phyloP scores from a whole-genome alignment of 2,888 invertebrate genomes.

The Autographa gamma region DNA sequence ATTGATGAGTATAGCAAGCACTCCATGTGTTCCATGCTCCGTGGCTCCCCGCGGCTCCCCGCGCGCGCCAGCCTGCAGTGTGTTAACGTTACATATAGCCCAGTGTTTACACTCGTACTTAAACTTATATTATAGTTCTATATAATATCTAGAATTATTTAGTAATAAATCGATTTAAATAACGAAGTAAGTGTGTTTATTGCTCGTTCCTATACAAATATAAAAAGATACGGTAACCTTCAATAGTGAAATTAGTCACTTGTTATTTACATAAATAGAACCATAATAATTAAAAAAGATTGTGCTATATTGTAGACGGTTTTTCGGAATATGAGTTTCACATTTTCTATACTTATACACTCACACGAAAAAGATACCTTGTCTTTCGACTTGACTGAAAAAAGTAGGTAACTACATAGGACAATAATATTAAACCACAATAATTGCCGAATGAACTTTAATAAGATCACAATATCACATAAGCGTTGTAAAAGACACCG shows the following conservation, averaged over 20 bases:
- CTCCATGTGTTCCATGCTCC: not conserved
- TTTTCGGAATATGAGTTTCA: not conserved
- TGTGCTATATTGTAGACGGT: too few relatives aligned
- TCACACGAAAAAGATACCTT: too few relatives aligned
- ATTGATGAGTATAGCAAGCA: not conserved
- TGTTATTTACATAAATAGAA: too few relatives aligned
- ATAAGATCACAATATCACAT: constrained; percentile 28
- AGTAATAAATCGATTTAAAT: constrained; percentile 42
- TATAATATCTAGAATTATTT: constrained; percentile 42
- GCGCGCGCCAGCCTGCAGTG: constrained; percentile 30
- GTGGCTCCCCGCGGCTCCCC: constrained; percentile 10
- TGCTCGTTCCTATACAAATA: not conserved
- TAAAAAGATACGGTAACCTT: too few relatives aligned
- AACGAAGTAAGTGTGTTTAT: constrained; percentile 11
- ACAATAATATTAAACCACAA: constrained; percentile 9
- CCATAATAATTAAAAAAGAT: too few relatives aligned
- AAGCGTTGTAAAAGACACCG: constrained; percentile 12
- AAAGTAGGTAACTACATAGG: too few relatives aligned
- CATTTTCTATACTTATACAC: not conserved
- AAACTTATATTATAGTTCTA: constrained; percentile 52
- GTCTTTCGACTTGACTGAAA: too few relatives aligned
- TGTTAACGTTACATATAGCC: constrained; percentile 40
- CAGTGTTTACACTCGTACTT: constrained; percentile 48
- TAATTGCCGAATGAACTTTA: constrained; percentile 16
- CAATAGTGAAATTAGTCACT: too few relatives aligned